Conservation (phyloP, 1,140 invertebrate species). For the Adelges cooleyi region DNA sequence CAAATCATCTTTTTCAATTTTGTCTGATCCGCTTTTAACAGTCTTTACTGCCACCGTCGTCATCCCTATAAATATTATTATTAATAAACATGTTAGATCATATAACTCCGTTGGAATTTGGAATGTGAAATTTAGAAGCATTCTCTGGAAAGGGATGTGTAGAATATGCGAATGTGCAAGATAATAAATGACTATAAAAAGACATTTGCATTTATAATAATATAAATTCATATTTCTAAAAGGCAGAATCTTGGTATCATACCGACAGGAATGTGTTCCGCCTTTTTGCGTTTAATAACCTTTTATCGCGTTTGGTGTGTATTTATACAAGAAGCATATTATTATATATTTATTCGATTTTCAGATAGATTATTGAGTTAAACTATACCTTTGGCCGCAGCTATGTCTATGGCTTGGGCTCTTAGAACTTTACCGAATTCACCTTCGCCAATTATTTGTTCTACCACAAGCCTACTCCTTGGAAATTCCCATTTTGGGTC, state of each 20-base stretch:
- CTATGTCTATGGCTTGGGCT: conserved; percentile 51
- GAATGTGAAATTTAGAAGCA: not conserved
- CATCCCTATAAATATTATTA: conserved; percentile 32
- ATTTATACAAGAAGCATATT: too few relatives aligned
- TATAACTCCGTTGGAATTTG: conserved; percentile 16
- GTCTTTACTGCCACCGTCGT: conserved; percentile 83
- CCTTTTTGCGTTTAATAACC: too few relatives aligned
- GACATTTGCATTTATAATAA: too few relatives aligned
- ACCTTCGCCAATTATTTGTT: conserved; percentile 76
- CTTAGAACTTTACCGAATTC: conserved; percentile 81
- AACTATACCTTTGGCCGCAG: conserved; percentile 1
- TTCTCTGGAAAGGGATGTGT: not conserved
- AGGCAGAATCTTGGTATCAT: too few relatives aligned
- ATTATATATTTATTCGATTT: too few relatives aligned
- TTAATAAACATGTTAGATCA: conserved; percentile 2
- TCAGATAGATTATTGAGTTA: too few relatives aligned
- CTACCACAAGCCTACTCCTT: conserved; percentile 74
- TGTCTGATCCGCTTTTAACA: conserved; percentile 64
- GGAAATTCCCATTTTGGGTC: conserved; percentile 60
- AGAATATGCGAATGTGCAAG: not conserved
- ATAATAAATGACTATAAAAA: too few relatives aligned
- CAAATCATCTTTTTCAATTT: conserved; percentile 84
- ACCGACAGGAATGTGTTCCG: too few relatives aligned
- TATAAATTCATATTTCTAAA: too few relatives aligned
- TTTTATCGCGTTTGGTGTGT: too few relatives aligned